Evolutionary conservation across 2,113 vertebrate genomes (phyloP).

Genomic region (Sus scrofa): DNA sequence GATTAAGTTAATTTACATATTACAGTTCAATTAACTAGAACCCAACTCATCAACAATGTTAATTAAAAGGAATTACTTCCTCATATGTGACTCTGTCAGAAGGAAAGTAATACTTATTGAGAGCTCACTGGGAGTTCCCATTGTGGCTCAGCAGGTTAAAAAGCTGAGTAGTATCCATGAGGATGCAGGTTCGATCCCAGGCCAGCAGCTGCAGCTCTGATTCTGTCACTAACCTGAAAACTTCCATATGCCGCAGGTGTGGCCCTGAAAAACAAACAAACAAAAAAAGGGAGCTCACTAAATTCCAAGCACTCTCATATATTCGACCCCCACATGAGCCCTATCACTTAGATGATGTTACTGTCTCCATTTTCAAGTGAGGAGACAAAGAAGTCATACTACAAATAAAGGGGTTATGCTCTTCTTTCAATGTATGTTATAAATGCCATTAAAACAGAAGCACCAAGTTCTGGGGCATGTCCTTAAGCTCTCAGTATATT

Average conservation of each 20-base stretch:
- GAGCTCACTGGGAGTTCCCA: not conserved
- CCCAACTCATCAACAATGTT: slow-evolving; percentile 76
- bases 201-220: too few relatives aligned
- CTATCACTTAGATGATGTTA: not conserved
- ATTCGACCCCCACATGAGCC: not conserved
- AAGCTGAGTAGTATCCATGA: too few relatives aligned
- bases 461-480: not conserved
- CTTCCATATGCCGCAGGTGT: too few relatives aligned
- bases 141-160: too few relatives aligned
- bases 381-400: not conserved
- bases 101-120: slow-evolving; percentile 48
- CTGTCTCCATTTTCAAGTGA: slow-evolving; percentile 1
- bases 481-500: slow-evolving; percentile 13
- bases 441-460: slow-evolving; percentile 20
- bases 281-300: not conserved
- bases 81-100: slow-evolving; percentile 59
- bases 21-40: slow-evolving; percentile 83
- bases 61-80: slow-evolving; percentile 81
- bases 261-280: too few relatives aligned
- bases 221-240: too few relatives aligned
- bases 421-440: not conserved
- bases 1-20: slow-evolving; percentile 81
- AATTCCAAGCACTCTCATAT: not conserved
- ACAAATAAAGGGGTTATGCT: not conserved
- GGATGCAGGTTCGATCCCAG: too few relatives aligned